These are phyloP conservation scores for Anolis apletophallus DNA, from an alignment of 2,797 vertebrate species.

Conservation along the genomic window DNA sequence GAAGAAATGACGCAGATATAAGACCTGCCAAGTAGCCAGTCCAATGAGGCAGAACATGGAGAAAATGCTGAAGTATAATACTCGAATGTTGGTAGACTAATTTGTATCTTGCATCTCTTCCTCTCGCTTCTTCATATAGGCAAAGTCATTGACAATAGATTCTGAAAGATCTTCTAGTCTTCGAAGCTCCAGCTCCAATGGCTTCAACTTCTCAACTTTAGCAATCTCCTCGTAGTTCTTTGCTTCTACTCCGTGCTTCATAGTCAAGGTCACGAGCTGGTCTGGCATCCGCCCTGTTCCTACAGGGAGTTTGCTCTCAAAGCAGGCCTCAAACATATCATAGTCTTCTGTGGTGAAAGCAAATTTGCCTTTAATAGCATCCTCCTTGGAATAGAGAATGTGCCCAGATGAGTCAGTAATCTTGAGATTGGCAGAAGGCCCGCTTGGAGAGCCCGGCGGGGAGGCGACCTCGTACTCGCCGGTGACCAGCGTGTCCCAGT, in stretches of 20 bases:
- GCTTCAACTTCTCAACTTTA: slow-evolving; percentile 98
- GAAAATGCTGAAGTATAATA: slow-evolving; percentile 99
- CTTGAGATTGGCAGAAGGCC: slow-evolving; percentile 91
- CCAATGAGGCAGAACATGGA: slow-evolving; percentile 99
- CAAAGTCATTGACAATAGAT: slow-evolving; percentile 97
- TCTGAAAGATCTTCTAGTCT: slow-evolving; percentile 96
- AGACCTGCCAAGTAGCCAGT: slow-evolving; percentile 98
- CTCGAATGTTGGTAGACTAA: slow-evolving; percentile 96
- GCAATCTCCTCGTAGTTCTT: slow-evolving; percentile 99
- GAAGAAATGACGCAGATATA: slow-evolving; percentile 98
- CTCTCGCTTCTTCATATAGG: slow-evolving; percentile 99
- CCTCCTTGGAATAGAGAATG: slow-evolving; percentile 96
- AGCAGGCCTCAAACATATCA: slow-evolving; percentile 99
- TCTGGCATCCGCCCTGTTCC: slow-evolving; percentile 95
- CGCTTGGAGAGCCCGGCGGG: slow-evolving; percentile 85
- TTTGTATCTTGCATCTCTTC: slow-evolving; percentile 99
- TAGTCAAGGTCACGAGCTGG: slow-evolving; percentile 95
- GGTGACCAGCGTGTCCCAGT: slow-evolving; percentile 95
- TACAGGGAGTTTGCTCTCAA: slow-evolving; percentile 96
- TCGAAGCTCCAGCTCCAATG: slow-evolving; percentile 94
- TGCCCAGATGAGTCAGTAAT: slow-evolving; percentile 97
- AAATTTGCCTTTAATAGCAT: slow-evolving; percentile 96
- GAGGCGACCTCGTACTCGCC: slow-evolving; percentile 93
- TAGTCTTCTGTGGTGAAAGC: slow-evolving; percentile 99
- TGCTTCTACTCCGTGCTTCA: slow-evolving; percentile 98